These are phyloP conservation scores for Pteronotus mesoamericanus DNA, from an alignment of 2,797 vertebrate species.

Conservation along the genomic window DNA sequence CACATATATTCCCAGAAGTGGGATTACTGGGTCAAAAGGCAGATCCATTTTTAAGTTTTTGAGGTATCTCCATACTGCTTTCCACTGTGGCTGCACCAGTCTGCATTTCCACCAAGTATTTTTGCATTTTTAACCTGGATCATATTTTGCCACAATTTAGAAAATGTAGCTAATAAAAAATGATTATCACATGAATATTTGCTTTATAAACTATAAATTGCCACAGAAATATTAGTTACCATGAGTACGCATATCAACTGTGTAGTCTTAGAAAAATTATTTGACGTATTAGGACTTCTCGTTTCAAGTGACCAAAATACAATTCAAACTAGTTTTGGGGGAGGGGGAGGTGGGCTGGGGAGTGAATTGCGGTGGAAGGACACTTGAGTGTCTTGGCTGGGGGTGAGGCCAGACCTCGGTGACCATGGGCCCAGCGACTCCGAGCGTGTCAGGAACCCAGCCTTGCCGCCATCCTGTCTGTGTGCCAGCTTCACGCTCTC, in stretches of 20 bases:
- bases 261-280: background rate
- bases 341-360: background rate
- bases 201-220: background rate
- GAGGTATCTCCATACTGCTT: no score
- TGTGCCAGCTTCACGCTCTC: background rate
- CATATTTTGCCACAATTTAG: background rate
- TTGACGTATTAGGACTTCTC: background rate
- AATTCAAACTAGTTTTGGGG: background rate
- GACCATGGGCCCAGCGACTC: background rate
- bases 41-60: no score
- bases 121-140: background rate
- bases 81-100: no score
- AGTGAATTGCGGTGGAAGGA: background rate
- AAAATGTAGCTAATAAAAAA: background rate
- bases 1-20: no score
- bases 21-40: no score
- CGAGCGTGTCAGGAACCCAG: background rate
- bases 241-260: background rate
- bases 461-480: background rate
- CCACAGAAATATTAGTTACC: background rate
- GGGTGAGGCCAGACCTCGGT: background rate
- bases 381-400: background rate
- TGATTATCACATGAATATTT: background rate
- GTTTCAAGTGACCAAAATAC: background rate
- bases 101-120: background rate